These are phyloP conservation scores for Caradrina kadenii DNA, from an alignment of 2,888 invertebrate species.

Conservation along the genomic window DNA sequence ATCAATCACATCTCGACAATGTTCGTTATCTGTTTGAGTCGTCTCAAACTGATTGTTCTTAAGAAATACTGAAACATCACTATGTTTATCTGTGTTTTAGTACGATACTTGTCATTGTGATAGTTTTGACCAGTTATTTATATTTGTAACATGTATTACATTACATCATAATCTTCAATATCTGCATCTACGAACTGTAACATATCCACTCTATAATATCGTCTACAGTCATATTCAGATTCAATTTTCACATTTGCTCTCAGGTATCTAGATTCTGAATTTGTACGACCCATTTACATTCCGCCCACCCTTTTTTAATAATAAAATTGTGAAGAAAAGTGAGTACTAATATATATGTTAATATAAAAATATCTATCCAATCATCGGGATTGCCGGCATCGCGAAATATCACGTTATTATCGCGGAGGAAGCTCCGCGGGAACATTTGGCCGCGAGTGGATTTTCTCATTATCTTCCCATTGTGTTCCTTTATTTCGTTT, in stretches of 20 bases:
- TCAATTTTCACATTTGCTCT: constrained; percentile 1
- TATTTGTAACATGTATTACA: neutral
- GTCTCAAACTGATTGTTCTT: neutral
- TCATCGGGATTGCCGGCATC: constrained; percentile 32
- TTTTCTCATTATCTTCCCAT: constrained; percentile 51
- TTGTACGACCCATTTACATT: constrained; percentile 17
- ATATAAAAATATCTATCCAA: constrained; percentile 44
- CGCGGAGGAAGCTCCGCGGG: constrained; percentile 27
- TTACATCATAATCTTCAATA: neutral
- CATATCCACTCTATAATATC: neutral
- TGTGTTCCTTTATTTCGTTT: constrained; percentile 49
- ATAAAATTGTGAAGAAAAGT: constrained; percentile 10
- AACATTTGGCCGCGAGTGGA: constrained; percentile 31
- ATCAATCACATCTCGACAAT: constrained; percentile 44
- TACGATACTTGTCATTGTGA: neutral
- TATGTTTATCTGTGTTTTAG: neutral
- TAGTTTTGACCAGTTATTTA: neutral
- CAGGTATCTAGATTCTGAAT: constrained; percentile 8
- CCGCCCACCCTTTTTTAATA: constrained; percentile 4
- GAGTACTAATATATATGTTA: constrained; percentile 41
- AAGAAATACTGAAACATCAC: neutral
- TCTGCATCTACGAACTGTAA: neutral
- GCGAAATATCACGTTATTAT: constrained; percentile 28
- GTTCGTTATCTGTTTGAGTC: constrained; percentile 13
- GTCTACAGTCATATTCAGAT: neutral